A percentile compares a stretch with the other conserved stretches of the same genome.
Conservation (phyloP, 2,113 vertebrate genomes). For the Ailuropoda melanoleuca region DNA sequence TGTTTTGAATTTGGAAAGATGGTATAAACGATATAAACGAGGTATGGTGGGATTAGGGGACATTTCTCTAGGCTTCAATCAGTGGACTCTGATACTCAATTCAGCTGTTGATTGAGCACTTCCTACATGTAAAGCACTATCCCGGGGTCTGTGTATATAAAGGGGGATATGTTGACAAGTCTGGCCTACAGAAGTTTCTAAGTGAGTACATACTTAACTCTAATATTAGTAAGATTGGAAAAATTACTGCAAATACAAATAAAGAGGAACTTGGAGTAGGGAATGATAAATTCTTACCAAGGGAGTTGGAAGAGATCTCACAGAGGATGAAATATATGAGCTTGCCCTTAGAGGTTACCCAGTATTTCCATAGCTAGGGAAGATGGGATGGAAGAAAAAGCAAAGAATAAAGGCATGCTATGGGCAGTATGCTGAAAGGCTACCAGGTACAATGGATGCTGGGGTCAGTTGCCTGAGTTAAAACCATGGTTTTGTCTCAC, state of each 20-base stretch:
- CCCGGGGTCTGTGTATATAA: not conserved
- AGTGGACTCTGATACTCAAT: not conserved
- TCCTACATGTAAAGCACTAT: not conserved
- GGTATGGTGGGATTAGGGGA: not conserved
- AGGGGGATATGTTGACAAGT: not conserved
- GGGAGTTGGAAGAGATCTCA: not conserved
- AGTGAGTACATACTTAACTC: not conserved
- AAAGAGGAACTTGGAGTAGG: not conserved
- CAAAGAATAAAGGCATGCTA: not conserved
- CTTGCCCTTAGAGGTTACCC: not conserved
- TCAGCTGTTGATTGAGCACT: not conserved
- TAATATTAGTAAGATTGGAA: not conserved
- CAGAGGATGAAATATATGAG: not conserved
- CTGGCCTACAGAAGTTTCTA: not conserved
- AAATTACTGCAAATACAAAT: not conserved
- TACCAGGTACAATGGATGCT: not conserved
- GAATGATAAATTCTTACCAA: not conserved
- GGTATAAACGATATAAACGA: not conserved
- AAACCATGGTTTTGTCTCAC: not conserved
- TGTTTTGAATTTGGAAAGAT: constrained; percentile 38
- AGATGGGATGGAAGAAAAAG: not conserved
- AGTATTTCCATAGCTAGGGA: not conserved
- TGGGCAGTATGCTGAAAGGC: not conserved
- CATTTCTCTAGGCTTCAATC: not conserved
- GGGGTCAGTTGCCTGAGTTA: not conserved